A percentile compares a stretch with the other conserved stretches of the same genome.
Conservation (phyloP, 2,888 invertebrate genomes). For the Ellobium chinense region DNA sequence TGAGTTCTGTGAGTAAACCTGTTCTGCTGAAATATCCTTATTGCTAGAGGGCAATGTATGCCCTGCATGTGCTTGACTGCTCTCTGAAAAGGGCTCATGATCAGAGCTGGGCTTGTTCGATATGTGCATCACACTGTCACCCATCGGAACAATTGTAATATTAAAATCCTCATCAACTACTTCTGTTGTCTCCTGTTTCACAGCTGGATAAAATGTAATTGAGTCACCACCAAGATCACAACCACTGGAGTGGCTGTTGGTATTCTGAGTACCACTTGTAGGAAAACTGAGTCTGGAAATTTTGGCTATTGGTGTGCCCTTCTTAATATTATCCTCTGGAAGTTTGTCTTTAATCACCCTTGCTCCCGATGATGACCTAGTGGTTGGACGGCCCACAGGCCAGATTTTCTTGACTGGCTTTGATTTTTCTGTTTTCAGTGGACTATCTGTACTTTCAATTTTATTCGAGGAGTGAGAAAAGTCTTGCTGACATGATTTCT, state of each 20-base stretch:
- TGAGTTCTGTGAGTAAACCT: neutral
- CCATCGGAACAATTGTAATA: constrained; percentile 21
- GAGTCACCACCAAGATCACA: neutral
- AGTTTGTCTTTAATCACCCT: constrained; percentile 27
- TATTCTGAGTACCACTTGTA: neutral
- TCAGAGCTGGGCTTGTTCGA: neutral
- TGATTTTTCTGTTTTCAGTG: constrained; percentile 6
- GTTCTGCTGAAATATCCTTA: neutral
- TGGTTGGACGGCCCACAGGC: constrained; percentile 42
- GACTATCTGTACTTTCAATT: neutral
- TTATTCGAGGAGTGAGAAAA: neutral
- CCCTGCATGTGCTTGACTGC: neutral
- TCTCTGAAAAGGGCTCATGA: neutral
- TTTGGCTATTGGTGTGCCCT: neutral
- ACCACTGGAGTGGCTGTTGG: neutral
- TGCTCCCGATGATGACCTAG: constrained; percentile 25
- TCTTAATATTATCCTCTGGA: neutral
- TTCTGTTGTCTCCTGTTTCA: constrained; percentile 21
- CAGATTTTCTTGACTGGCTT: constrained; percentile 30
- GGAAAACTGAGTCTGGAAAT: neutral
- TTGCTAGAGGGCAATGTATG: neutral
- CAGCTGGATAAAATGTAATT: constrained; percentile 17
- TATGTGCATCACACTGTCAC: constrained; percentile 23
- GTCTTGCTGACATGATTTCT: neutral
- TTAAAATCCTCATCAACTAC: constrained; percentile 12